These are phyloP conservation scores for Magallana nippona DNA, from an alignment of 2,888 invertebrate genomes.

Conservation along the genomic window DNA sequence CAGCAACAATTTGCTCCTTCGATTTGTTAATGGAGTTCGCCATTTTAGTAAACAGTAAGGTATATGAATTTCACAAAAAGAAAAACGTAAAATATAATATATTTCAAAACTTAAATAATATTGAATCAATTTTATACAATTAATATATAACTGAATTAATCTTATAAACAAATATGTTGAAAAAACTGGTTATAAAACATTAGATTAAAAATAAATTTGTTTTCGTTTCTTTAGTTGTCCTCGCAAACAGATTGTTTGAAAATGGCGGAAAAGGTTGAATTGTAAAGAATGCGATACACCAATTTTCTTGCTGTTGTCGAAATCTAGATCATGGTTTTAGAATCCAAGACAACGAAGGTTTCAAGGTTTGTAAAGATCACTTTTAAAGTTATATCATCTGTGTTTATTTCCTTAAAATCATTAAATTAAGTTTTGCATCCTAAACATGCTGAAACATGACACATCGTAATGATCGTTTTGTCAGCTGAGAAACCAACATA, in stretches of 20 bases:
- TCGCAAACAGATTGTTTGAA: background rate
- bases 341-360: background rate
- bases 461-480: background rate
- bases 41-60: conserved; percentile 8
- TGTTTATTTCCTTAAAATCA: background rate
- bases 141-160: too few relatives aligned
- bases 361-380: background rate
- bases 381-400: background rate
- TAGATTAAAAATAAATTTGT: too few relatives aligned
- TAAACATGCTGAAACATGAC: background rate
- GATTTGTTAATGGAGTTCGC: conserved; percentile 53
- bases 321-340: background rate
- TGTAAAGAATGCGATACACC: background rate
- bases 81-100: background rate
- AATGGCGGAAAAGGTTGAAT: conserved; percentile 19
- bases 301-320: background rate
- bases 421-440: background rate
- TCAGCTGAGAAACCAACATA: background rate
- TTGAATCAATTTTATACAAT: too few relatives aligned
- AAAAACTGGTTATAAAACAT: too few relatives aligned
- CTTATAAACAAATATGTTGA: too few relatives aligned
- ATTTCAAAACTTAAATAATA: too few relatives aligned
- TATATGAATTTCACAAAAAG: background rate
- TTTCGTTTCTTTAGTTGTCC: too few relatives aligned
- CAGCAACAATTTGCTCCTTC: conserved; percentile 89